A percentile compares a stretch with the other conserved stretches of the same genome.
Conservation (phyloP, 1,140 invertebrate species). For the Forficula auricularia region DNA sequence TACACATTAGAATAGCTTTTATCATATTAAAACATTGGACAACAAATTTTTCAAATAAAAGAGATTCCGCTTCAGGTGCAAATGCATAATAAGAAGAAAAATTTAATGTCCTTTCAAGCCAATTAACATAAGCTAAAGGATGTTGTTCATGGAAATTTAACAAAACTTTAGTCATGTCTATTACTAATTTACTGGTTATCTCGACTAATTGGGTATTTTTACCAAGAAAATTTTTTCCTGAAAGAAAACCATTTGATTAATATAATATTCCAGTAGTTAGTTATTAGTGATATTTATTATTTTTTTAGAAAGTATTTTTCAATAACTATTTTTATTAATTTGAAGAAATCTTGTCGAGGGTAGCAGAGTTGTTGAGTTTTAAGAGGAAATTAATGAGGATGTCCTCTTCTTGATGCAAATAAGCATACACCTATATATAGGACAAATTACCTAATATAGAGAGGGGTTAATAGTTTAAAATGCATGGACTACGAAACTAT, state of each 20-base stretch:
- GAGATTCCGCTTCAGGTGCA: slow-evolving; percentile 50
- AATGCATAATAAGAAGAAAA: slow-evolving; percentile 75
- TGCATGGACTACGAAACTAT: no score
- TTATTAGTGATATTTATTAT: no score
- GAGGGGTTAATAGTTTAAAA: no score
- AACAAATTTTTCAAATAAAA: slow-evolving; percentile 65
- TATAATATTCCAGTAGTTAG: no score
- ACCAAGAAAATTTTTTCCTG: slow-evolving; percentile 40
- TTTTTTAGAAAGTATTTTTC: no score
- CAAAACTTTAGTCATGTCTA: slow-evolving; percentile 61
- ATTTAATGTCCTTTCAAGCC: slow-evolving; percentile 59
- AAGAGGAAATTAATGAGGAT: no score
- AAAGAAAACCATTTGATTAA: slow-evolving; percentile 20
- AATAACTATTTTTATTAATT: no score
- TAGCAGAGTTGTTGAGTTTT: no score
- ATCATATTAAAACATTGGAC: slow-evolving; percentile 81
- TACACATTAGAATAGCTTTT: slow-evolving; percentile 60
- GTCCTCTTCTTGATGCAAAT: no score
- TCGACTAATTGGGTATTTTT: slow-evolving; percentile 26
- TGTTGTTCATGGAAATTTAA: slow-evolving; percentile 55
- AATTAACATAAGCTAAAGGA: slow-evolving; percentile 58
- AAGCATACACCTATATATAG: no score
- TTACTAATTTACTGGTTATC: slow-evolving; percentile 60
- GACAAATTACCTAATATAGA: no score
- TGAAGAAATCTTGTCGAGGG: no score